Evolutionary conservation across 2,113 vertebrate species (phyloP).

Genomic region (Semicossyphus pulcher): DNA sequence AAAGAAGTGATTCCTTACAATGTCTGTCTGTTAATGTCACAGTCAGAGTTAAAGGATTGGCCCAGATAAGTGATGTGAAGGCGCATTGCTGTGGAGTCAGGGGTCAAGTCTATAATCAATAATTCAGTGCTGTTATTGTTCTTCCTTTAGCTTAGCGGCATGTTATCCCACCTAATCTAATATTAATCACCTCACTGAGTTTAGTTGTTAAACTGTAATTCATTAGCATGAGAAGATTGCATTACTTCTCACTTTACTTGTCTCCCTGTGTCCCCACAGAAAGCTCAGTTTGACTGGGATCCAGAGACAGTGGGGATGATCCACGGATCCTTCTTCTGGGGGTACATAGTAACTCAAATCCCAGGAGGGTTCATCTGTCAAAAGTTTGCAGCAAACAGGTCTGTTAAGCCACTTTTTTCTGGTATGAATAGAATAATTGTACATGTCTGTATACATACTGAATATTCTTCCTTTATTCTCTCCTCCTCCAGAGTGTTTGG

Average conservation of each 20-base stretch:
- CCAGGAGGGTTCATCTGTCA: slow-evolving; percentile 94
- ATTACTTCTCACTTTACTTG: background rate
- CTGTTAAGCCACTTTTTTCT: background rate
- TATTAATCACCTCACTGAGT: no score
- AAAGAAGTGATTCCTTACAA: no score
- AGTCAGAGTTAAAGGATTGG: background rate
- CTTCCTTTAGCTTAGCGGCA: background rate
- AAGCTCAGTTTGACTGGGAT: slow-evolving; percentile 92
- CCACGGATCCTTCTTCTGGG: slow-evolving; percentile 96
- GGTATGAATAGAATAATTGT: background rate
- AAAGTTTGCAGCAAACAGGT: slow-evolving; percentile 95
- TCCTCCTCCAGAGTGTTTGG: slow-evolving; percentile 88
- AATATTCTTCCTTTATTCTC: background rate
- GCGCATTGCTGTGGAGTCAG: slow-evolving; percentile 17
- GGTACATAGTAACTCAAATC: slow-evolving; percentile 96
- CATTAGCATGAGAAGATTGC: background rate
- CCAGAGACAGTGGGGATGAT: slow-evolving; percentile 95
- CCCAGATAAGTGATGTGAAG: background rate
- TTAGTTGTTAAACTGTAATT: no score
- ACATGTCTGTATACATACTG: background rate
- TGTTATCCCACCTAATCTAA: background rate
- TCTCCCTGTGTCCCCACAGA: slow-evolving; percentile 70
- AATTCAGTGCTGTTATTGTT: background rate
- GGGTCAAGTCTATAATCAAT: background rate
- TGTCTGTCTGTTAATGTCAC: background rate